Conservation (phyloP, 2,888 invertebrate genomes). For the Auanema freiburgensis region DNA sequence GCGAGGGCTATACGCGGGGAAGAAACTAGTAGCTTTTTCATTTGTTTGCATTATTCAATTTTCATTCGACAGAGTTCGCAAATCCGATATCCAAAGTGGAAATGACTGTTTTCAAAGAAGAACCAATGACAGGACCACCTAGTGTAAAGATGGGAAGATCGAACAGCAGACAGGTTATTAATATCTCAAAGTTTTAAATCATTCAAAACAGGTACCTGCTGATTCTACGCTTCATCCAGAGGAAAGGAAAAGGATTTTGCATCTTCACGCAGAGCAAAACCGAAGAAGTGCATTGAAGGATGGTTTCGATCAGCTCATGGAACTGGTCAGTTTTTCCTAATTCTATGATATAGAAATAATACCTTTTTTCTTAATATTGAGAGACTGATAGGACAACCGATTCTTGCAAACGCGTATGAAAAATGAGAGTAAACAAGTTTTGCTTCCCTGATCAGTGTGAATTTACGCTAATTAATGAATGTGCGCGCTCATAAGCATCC, state of each 20-base stretch:
- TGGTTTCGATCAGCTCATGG: slow-evolving; percentile 62
- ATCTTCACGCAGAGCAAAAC: slow-evolving; percentile 63
- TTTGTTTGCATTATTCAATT: neutral
- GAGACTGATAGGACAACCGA: too few relatives aligned
- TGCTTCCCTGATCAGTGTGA: too few relatives aligned
- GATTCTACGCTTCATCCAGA: slow-evolving; percentile 61
- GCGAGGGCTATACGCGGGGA: neutral
- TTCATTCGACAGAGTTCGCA: neutral
- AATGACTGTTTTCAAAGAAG: slow-evolving; percentile 20
- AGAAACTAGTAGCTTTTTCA: neutral
- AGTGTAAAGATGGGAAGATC: slow-evolving; percentile 33
- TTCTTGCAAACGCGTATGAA: too few relatives aligned
- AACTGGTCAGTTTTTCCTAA: slow-evolving; percentile 40
- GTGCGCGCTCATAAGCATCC: too few relatives aligned
- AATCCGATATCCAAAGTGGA: neutral
- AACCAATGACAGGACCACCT: slow-evolving; percentile 33
- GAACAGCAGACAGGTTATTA: slow-evolving; percentile 17
- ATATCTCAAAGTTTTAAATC: slow-evolving; percentile 1
- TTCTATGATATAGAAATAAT: too few relatives aligned
- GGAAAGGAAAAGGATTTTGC: slow-evolving; percentile 62
- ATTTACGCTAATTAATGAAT: too few relatives aligned
- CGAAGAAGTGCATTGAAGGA: slow-evolving; percentile 62
- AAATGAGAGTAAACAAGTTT: too few relatives aligned
- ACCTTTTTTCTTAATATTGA: too few relatives aligned
- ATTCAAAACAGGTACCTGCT: slow-evolving; percentile 38